Evolutionary conservation across 1,140 invertebrate genomes (phyloP).

Genomic region (Portunus trituberculatus): DNA sequence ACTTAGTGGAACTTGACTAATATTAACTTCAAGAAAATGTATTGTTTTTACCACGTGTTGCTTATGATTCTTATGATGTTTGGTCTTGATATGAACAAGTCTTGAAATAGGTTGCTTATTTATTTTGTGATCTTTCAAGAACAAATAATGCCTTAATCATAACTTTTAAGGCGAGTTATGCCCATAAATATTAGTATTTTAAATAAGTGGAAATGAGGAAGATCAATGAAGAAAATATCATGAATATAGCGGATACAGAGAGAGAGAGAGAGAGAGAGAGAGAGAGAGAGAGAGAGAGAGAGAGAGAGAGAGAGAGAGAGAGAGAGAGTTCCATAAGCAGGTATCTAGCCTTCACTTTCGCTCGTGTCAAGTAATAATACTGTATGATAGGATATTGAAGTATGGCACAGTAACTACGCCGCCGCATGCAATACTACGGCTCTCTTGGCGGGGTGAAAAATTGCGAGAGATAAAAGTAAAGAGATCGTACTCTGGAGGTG

Average conservation of each 20-base stretch:
- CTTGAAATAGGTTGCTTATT: not conserved
- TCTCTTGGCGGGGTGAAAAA: no score
- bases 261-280: conserved; percentile 31
- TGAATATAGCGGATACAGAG: not conserved
- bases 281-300: conserved; percentile 27
- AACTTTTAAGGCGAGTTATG: not conserved
- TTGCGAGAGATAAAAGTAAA: no score
- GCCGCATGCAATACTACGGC: no score
- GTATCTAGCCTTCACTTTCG: no score
- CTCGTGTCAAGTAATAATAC: not conserved
- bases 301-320: no score
- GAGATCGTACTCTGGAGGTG: no score
- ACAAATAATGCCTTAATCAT: not conserved
- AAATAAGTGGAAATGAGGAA: no score
- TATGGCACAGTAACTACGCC: no score
- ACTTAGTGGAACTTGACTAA: not conserved
- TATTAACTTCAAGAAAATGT: conserved; percentile 27
- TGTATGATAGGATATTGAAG: no score
- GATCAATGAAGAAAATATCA: not conserved
- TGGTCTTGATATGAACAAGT: not conserved
- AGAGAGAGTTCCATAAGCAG: no score
- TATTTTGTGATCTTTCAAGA: not conserved
- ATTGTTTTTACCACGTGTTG: not conserved
- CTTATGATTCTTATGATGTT: not conserved
- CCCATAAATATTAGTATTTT: no score